Conservation (phyloP, 2,797 vertebrate species). For the Antennarius maculatus region DNA sequence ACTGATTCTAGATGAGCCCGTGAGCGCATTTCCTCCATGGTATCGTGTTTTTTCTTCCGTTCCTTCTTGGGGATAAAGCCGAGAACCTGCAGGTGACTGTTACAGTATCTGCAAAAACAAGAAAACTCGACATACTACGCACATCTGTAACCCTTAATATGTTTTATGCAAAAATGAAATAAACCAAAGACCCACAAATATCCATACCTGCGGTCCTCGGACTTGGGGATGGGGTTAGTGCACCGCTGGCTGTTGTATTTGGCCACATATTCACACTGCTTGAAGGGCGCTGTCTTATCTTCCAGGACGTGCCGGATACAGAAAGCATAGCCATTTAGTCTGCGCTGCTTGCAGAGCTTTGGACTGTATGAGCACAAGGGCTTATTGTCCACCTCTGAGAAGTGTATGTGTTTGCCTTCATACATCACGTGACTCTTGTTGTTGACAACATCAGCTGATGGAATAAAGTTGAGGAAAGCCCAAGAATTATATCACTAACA, state of each 20-base stretch:
- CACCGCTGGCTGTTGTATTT: constrained; percentile 99
- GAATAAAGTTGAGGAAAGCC: constrained; percentile 54
- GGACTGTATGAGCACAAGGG: constrained; percentile 99
- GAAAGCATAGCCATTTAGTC: constrained; percentile 99
- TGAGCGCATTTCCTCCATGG: constrained; percentile 92
- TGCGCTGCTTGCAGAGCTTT: constrained; percentile 99
- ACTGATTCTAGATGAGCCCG: constrained; percentile 94
- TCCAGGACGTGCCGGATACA: constrained; percentile 99
- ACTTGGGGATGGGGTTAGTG: constrained; percentile 99
- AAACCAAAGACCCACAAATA: constrained; percentile 1
- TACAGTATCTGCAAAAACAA: constrained; percentile 91
- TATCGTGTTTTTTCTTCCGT: constrained; percentile 98
- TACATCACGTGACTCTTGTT: constrained; percentile 99
- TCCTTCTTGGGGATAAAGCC: constrained; percentile 99
- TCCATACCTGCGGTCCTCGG: constrained; percentile 95
- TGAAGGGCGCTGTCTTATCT: constrained; percentile 99
- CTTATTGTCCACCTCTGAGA: constrained; percentile 99
- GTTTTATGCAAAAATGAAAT: constrained; percentile 1
- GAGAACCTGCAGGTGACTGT: constrained; percentile 98
- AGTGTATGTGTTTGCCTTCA: constrained; percentile 99
- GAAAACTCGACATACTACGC: constrained; percentile 13
- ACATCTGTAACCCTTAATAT: neutral
- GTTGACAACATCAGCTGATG: constrained; percentile 99
- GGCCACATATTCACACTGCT: constrained; percentile 99
- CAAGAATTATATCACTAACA: constrained; percentile 48